Conservation (phyloP, 2,797 vertebrate species). For the Lepilemur ruficaudatus region DNA sequence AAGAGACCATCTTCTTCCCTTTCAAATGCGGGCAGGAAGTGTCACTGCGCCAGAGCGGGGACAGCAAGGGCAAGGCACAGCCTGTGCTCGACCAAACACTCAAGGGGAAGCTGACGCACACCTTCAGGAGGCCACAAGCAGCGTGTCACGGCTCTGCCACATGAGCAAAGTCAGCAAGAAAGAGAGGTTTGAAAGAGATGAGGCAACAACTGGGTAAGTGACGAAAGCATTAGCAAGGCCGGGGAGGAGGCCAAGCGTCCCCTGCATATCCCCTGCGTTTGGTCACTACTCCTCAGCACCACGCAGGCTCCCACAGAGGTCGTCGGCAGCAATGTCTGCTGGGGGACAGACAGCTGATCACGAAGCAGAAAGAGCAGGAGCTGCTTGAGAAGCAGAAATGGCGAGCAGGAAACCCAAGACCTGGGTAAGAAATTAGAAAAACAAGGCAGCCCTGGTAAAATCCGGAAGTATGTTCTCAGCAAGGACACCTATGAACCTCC, state of each 20-base stretch:
- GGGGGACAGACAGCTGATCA: neutral
- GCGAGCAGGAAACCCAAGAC: neutral
- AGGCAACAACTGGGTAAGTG: fast-evolving
- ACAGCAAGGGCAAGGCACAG: fast-evolving
- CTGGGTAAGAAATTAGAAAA: neutral
- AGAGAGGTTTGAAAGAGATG: neutral
- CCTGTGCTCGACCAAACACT: fast-evolving
- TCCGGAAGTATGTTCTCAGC: neutral
- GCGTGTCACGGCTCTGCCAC: neutral
- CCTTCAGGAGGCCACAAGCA: neutral
- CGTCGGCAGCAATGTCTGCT: fast-evolving
- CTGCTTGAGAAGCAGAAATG: constrained; percentile 22
- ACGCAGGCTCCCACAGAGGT: fast-evolving
- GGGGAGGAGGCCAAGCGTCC: neutral
- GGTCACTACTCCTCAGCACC: too few relatives aligned
- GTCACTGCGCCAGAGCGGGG: fast-evolving
- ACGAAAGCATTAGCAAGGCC: neutral
- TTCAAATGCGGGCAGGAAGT: neutral
- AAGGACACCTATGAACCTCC: neutral
- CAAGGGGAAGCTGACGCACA: neutral
- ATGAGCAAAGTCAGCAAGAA: neutral
- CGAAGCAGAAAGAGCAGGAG: constrained; percentile 35
- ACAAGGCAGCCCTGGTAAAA: neutral
- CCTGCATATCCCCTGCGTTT: neutral
- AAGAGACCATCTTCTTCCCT: neutral